Evolutionary conservation across 2,888 invertebrate species (phyloP).

Genomic region (Sarcophaga rosellei): DNA sequence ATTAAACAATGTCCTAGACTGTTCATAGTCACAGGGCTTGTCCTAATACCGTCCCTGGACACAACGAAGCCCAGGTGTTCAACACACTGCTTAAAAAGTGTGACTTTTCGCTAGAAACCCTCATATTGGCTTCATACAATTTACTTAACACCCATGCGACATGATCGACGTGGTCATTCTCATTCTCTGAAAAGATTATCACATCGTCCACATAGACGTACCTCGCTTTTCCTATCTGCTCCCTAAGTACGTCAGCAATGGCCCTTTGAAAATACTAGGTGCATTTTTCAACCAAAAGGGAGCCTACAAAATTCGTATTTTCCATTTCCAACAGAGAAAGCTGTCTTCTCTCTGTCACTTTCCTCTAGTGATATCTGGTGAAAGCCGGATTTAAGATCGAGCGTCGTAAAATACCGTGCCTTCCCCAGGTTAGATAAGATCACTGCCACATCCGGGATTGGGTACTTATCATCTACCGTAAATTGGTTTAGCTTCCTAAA

Average conservation of each 20-base stretch:
- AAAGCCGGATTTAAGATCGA: conserved; percentile 58
- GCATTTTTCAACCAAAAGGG: conserved; percentile 58
- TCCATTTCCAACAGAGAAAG: conserved; percentile 42
- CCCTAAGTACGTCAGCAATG: conserved; percentile 43
- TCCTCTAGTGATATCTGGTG: conserved; percentile 58
- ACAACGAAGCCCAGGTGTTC: conserved; percentile 38
- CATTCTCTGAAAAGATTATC: conserved; percentile 52
- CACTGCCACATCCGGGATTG: conserved; percentile 39
- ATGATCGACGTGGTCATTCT: conserved; percentile 47
- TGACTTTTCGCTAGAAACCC: conserved; percentile 53
- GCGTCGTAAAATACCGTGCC: conserved; percentile 36
- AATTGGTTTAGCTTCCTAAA: conserved; percentile 50
- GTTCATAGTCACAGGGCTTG: conserved; percentile 16
- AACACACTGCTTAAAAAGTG: conserved; percentile 52
- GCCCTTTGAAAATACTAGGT: conserved; percentile 25
- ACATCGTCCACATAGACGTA: conserved; percentile 52
- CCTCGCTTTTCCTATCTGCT: conserved; percentile 52
- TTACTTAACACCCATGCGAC: conserved; percentile 46
- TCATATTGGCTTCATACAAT: conserved; percentile 9
- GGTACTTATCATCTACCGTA: conserved; percentile 50
- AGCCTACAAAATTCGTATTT: conserved; percentile 63
- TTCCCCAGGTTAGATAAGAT: conserved; percentile 51
- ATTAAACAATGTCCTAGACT: conserved; percentile 18
- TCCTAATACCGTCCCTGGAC: conserved; percentile 24
- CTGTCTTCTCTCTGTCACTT: conserved; percentile 48